Conservation (phyloP, 2,113 vertebrate genomes). For the Anser brachyrhynchus region DNA sequence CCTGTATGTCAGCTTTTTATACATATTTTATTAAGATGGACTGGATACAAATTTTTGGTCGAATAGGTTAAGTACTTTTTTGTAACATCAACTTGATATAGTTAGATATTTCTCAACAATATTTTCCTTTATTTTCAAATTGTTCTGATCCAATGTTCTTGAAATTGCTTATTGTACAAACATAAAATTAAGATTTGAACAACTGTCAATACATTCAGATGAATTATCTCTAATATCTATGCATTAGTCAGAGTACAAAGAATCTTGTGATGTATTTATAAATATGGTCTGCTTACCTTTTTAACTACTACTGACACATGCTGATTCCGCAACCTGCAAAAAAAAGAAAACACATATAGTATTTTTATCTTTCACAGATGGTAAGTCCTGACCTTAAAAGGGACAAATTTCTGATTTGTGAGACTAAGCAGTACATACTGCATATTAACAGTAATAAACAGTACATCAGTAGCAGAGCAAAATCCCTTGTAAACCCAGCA, state of each 20-base stretch:
- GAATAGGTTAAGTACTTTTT: not conserved
- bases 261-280: not conserved
- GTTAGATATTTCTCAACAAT: not conserved
- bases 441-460: not conserved
- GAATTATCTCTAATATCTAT: not conserved
- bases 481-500: not conserved
- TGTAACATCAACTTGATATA: not conserved
- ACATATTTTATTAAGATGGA: not conserved
- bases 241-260: not conserved
- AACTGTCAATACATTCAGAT: not conserved
- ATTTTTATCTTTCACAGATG: not conserved
- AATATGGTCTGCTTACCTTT: conserved; percentile 5
- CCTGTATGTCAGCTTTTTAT: not conserved
- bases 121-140: not conserved
- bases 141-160: not conserved
- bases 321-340: conserved; percentile 28
- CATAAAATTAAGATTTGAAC: not conserved
- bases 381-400: not conserved
- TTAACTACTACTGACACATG: not conserved
- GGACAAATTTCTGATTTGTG: not conserved
- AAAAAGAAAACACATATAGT: not conserved
- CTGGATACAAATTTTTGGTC: not conserved
- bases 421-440: not conserved
- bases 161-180: not conserved
- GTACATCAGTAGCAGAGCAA: not conserved